A percentile compares a stretch with the other conserved stretches of the same genome.
phyloP scores from a whole-genome alignment of 2,797 vertebrate species.

The Sibirionetta formosa region DNA sequence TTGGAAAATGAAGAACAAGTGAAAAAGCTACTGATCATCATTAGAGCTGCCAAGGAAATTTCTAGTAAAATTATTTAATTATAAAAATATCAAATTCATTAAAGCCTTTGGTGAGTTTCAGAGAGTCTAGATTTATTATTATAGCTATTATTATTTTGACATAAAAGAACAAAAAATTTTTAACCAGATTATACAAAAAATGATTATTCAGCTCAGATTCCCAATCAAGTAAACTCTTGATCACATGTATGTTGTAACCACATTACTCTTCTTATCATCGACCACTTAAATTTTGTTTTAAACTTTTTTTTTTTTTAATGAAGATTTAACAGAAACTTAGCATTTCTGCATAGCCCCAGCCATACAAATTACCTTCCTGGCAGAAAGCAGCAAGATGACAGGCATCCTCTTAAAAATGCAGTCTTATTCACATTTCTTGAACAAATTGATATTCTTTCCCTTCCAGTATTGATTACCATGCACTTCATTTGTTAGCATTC shows the following conservation, averaged over 20 bases:
- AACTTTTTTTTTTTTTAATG: not conserved
- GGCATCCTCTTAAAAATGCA: not conserved
- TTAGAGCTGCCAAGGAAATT: not conserved
- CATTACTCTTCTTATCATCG: not conserved
- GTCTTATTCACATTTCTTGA: not conserved
- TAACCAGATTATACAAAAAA: not conserved
- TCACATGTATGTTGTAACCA: not conserved
- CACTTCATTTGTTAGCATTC: not conserved
- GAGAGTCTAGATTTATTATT: not conserved
- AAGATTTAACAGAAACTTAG: not conserved
- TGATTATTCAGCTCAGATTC: fast-evolving
- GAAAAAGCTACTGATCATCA: not conserved
- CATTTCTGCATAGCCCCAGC: too few species aligned
- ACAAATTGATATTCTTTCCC: not conserved
- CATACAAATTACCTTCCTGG: not conserved
- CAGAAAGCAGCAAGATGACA: not conserved
- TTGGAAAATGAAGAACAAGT: not conserved
- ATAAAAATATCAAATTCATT: not conserved
- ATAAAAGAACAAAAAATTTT: not conserved
- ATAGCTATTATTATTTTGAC: not conserved
- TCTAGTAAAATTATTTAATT: not conserved
- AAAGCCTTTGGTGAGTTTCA: not conserved
- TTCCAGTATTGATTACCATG: not conserved
- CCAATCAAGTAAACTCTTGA: not conserved
- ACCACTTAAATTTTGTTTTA: not conserved